Evolutionary conservation across 2,888 invertebrate genomes (phyloP).

Genomic region (Drosophila histrio): DNA sequence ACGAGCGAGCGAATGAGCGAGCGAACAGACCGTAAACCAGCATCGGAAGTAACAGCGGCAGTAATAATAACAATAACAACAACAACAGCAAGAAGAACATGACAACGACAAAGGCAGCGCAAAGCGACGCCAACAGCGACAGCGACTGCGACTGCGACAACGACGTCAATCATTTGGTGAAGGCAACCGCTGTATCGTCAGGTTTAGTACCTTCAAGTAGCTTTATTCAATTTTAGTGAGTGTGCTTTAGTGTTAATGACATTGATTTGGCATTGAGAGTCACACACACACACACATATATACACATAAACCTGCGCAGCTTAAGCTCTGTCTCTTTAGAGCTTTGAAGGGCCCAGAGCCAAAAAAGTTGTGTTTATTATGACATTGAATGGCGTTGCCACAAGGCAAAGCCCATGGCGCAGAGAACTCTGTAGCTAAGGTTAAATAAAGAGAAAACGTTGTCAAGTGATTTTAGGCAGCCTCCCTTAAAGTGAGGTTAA

Average conservation of each 20-base stretch:
- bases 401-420: conserved; percentile 34
- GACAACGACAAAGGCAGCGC: conserved; percentile 8
- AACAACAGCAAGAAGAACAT: conserved; percentile 20
- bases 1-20: too few species aligned
- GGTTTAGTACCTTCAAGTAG: conserved; percentile 66
- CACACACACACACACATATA: conserved; percentile 30
- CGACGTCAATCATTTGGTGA: conserved; percentile 47
- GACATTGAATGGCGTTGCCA: conserved; percentile 56
- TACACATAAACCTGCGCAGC: conserved; percentile 33
- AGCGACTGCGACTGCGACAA: conserved; percentile 6
- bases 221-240: conserved; percentile 78
- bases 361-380: conserved; percentile 31
- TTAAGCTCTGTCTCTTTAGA: conserved; percentile 28
- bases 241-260: conserved; percentile 78
- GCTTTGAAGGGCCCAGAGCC: conserved; percentile 61
- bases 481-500: conserved; percentile 24
- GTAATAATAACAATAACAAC: conserved; percentile 19
- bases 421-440: conserved; percentile 22
- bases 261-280: conserved; percentile 75
- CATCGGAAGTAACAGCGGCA: conserved; percentile 41
- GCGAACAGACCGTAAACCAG: conserved; percentile 71
- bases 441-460: conserved; percentile 24
- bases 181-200: conserved; percentile 45
- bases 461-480: conserved; percentile 30
- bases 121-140: conserved; percentile 5